A percentile compares a stretch with the other conserved stretches of the same genome.
These are phyloP conservation scores for Jaculus jaculus DNA, from an alignment of 2,113 vertebrate species.

Conservation along the genomic window DNA sequence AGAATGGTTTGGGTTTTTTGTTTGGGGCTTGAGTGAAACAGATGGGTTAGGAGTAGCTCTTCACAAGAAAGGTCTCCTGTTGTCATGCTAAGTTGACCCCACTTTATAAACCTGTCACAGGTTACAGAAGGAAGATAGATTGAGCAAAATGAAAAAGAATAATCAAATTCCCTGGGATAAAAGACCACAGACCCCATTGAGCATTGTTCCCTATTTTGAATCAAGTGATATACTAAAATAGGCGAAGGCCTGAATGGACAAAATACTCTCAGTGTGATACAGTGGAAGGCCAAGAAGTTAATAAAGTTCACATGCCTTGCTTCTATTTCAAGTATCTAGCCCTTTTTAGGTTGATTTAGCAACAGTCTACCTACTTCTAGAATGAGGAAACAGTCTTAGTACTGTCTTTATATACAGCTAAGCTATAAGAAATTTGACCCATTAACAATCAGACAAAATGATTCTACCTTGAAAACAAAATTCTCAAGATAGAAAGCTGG, in stretches of 20 bases:
- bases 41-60: not conserved
- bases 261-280: constrained; percentile 15
- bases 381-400: not conserved
- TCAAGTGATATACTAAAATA: constrained; percentile 46
- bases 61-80: constrained; percentile 10
- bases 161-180: not conserved
- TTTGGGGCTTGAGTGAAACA: constrained; percentile 1
- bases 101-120: not conserved
- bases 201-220: constrained; percentile 49
- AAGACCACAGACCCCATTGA: constrained; percentile 4
- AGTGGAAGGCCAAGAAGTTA: not conserved
- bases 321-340: constrained; percentile 21
- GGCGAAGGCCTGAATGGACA: not conserved
- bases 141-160: constrained; percentile 32
- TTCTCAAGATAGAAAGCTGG: not conserved
- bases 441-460: not conserved
- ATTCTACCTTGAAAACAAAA: not conserved
- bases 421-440: not conserved
- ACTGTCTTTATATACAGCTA: not conserved
- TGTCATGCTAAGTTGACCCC: not conserved
- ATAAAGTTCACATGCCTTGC: not conserved
- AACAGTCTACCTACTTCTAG: not conserved
- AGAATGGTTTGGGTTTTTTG: constrained; percentile 56
- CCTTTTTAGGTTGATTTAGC: not conserved
- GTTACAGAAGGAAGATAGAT: not conserved